A percentile compares a stretch with the other conserved stretches of the same genome.
Conservation (phyloP, 2,888 invertebrate genomes). For the Cataglyphis rosenhaueri region DNA sequence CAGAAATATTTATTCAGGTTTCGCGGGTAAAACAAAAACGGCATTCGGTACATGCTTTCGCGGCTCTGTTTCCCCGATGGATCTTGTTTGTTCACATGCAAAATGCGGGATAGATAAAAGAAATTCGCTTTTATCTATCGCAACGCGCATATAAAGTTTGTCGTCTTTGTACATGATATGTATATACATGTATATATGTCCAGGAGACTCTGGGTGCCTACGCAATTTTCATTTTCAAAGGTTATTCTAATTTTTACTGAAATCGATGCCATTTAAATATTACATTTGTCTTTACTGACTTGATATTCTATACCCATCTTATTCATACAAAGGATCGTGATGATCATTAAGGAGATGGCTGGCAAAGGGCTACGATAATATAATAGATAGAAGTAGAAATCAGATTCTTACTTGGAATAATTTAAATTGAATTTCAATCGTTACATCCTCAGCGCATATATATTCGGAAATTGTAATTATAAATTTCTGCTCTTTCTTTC, state of each 20-base stretch:
- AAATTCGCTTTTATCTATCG: not conserved
- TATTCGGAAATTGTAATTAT: not conserved
- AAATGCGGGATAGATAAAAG: not conserved
- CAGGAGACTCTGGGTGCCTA: not conserved
- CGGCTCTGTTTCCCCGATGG: not conserved
- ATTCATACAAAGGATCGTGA: constrained; percentile 8
- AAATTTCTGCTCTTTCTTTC: not conserved
- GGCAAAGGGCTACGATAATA: not conserved
- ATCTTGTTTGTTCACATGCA: not conserved
- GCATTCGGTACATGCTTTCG: not conserved
- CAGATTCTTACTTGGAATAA: not conserved
- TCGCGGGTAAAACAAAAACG: not conserved
- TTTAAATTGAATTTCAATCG: constrained; percentile 10
- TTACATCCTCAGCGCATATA: not conserved
- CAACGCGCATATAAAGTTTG: not conserved
- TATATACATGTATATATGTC: not conserved
- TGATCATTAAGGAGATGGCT: not conserved
- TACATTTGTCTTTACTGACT: not conserved
- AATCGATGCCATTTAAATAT: constrained; percentile 8
- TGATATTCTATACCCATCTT: not conserved
- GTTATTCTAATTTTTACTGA: not conserved
- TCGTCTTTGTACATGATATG: not conserved
- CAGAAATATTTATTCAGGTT: not conserved
- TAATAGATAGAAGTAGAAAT: not conserved
- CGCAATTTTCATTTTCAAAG: not conserved